Percentiles rank a stretch among this genome's conserved stretches.
Conservation (phyloP, 1,140 invertebrate genomes). For the Sogatella furcifera region DNA sequence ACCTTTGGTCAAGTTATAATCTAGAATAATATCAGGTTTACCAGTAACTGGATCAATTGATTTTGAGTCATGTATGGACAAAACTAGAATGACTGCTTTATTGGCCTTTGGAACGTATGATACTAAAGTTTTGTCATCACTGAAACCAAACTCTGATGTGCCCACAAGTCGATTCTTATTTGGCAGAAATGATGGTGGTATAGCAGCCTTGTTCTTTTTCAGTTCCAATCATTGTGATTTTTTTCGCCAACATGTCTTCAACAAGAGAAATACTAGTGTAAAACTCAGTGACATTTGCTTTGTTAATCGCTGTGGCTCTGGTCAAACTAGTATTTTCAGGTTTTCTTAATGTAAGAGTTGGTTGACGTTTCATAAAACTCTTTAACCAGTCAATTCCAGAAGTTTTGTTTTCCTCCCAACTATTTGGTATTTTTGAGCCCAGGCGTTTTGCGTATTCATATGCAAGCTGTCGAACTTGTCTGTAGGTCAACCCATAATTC, state of each 20-base stretch:
- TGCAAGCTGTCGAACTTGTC: slow-evolving; percentile 16
- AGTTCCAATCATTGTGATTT: slow-evolving; percentile 34
- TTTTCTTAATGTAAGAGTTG: slow-evolving; percentile 24
- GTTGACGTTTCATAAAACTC: slow-evolving; percentile 27
- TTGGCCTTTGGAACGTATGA: slow-evolving; percentile 16
- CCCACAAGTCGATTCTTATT: not conserved
- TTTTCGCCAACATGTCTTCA: slow-evolving; percentile 24
- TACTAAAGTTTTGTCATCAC: slow-evolving; percentile 13
- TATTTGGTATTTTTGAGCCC: slow-evolving; percentile 21
- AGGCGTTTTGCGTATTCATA: slow-evolving; percentile 22
- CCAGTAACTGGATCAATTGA: slow-evolving; percentile 16
- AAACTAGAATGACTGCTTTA: slow-evolving; percentile 26
- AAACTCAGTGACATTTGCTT: slow-evolving; percentile 24
- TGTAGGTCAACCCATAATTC: slow-evolving; percentile 23
- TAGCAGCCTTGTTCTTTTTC: slow-evolving; percentile 33
- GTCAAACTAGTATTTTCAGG: slow-evolving; percentile 31
- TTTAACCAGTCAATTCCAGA: slow-evolving; percentile 31
- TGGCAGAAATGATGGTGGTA: slow-evolving; percentile 24
- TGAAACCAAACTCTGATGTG: slow-evolving; percentile 8
- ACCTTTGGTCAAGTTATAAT: slow-evolving; percentile 27
- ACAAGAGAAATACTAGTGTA: slow-evolving; percentile 30
- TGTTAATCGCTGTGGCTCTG: slow-evolving; percentile 29
- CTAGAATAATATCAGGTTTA: slow-evolving; percentile 25
- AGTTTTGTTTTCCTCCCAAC: slow-evolving; percentile 26
- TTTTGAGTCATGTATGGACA: slow-evolving; percentile 27